Conservation (phyloP, 2,888 invertebrate genomes). For the Amiota minor region DNA sequence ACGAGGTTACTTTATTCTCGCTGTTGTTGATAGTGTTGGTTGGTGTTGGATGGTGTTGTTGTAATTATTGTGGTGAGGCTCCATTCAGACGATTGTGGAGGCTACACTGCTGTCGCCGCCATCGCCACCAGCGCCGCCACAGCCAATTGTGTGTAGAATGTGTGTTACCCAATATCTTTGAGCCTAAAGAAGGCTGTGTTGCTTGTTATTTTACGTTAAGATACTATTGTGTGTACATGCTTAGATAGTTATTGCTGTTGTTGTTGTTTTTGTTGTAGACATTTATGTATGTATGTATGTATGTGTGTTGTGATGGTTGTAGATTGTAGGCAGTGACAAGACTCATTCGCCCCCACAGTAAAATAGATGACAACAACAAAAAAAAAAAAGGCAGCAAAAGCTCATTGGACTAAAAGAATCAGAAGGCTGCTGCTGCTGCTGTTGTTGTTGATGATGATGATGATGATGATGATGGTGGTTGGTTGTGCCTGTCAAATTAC, state of each 20-base stretch:
- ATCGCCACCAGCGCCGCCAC: conserved; percentile 26
- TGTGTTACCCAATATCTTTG: conserved; percentile 56
- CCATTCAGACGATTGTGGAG: conserved; percentile 1
- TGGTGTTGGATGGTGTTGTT: not conserved
- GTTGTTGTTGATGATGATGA: not conserved
- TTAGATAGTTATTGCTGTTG: not conserved
- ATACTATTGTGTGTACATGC: not conserved
- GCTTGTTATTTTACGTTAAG: conserved; percentile 9
- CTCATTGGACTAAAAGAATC: not conserved
- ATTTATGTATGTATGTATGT: not conserved
- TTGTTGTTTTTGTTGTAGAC: conserved; percentile 2
- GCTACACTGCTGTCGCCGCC: conserved; percentile 4
- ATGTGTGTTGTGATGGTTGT: not conserved
- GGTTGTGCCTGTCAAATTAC: not conserved
- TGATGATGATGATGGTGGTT: too few relatives aligned
- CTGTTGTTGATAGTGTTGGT: not conserved
- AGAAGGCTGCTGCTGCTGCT: not conserved
- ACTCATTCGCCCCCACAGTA: conserved; percentile 14
- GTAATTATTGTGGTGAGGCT: conserved; percentile 13
- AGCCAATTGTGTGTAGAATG: conserved; percentile 43
- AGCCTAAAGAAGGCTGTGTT: conserved; percentile 44
- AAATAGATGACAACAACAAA: not conserved
- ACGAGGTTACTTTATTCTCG: conserved; percentile 17
- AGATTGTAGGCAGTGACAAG: not conserved
- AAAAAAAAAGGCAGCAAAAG: too few relatives aligned